Conservation (phyloP, 2,797 vertebrate genomes). For the Oreortyx pictus region DNA sequence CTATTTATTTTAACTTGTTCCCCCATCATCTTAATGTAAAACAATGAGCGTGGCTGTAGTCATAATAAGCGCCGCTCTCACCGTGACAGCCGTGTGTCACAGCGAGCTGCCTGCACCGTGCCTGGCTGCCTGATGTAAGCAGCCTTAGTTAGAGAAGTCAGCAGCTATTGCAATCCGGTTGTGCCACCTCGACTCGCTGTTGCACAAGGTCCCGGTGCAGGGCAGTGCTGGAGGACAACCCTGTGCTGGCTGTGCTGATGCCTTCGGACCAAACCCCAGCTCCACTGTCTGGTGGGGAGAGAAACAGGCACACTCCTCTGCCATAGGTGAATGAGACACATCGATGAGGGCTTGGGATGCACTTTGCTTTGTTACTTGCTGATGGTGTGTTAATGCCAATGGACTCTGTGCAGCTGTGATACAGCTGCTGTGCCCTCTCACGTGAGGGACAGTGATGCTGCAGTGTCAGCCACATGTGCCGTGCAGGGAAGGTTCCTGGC, state of each 20-base stretch:
- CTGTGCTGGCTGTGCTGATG: background rate
- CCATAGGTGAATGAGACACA: background rate
- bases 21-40: background rate
- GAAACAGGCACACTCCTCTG: background rate
- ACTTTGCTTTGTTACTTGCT: background rate
- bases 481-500: background rate
- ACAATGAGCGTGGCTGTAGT: background rate
- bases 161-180: background rate
- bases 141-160: background rate
- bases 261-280: background rate
- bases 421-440: background rate
- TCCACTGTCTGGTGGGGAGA: background rate
- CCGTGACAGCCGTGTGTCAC: rapidly evolving
- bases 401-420: background rate
- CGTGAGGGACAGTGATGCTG: rapidly evolving
- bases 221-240: background rate
- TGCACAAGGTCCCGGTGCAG: rapidly evolving
- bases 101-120: rapidly evolving
- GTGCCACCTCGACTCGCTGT: rapidly evolving
- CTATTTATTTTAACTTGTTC: slow-evolving; percentile 27
- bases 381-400: rapidly evolving
- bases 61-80: background rate
- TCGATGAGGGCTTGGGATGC: rapidly evolving
- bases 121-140: background rate
- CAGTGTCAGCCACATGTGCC: background rate